Evolutionary conservation across 2,888 invertebrate species (phyloP).

Genomic region (Philopedon plagiatum): DNA sequence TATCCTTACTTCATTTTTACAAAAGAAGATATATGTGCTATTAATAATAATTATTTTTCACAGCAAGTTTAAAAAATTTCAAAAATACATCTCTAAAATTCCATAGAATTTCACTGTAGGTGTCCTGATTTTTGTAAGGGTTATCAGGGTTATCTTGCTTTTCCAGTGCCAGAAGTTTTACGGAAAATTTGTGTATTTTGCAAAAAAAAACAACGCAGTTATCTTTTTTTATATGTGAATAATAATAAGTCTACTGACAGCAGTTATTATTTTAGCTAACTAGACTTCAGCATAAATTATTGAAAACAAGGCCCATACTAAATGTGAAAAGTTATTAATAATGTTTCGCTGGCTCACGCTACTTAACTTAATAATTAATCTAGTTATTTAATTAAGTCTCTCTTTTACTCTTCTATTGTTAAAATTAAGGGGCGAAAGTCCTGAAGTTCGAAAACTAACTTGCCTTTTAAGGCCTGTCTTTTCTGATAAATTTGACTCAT

Average conservation of each 20-base stretch:
- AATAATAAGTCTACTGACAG: no score
- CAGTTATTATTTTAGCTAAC: background rate
- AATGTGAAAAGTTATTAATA: conserved; percentile 20
- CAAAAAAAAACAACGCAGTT: background rate
- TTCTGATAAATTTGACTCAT: conserved; percentile 36
- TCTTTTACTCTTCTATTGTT: conserved; percentile 22
- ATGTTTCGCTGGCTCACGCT: conserved; percentile 11
- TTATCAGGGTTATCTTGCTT: no score
- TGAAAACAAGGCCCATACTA: conserved; percentile 5
- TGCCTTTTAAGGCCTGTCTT: conserved; percentile 33
- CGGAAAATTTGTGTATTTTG: no score
- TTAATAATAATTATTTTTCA: no score
- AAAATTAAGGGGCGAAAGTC: conserved; percentile 25
- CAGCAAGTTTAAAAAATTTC: no score
- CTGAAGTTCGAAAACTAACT: conserved; percentile 38
- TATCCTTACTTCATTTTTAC: no score
- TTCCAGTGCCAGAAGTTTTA: no score
- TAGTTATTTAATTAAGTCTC: conserved; percentile 31
- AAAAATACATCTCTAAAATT: no score
- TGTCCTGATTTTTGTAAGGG: no score
- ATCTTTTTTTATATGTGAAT: no score
- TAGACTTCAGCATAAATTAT: conserved; percentile 7
- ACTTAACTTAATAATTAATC: conserved; percentile 28
- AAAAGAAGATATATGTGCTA: no score
- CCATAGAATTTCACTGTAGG: no score